Conservation (phyloP, 1,140 invertebrate species). For the Pogonus chalceus region DNA sequence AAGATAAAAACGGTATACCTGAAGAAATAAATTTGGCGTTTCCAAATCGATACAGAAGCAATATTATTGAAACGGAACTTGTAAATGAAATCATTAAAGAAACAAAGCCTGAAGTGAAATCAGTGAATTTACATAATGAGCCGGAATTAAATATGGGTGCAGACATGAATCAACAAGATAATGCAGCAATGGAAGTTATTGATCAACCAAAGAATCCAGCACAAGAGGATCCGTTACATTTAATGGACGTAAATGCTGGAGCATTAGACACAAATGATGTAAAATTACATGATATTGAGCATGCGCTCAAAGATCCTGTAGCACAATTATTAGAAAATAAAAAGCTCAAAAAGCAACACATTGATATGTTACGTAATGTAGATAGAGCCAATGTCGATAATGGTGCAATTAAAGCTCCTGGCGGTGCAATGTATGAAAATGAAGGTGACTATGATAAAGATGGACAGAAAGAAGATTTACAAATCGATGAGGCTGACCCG, state of each 20-base stretch:
- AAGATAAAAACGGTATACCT: constrained; percentile 19
- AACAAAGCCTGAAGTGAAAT: constrained; percentile 11
- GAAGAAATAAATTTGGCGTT: constrained; percentile 4
- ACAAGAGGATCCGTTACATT: constrained; percentile 21
- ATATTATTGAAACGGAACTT: constrained; percentile 12
- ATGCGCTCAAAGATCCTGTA: constrained; percentile 15
- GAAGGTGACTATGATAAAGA: constrained; percentile 20
- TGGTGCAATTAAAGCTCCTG: constrained; percentile 14
- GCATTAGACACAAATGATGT: constrained; percentile 21
- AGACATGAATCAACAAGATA: constrained; percentile 7
- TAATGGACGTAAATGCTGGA: constrained; percentile 21
- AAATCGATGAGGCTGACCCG: constrained; percentile 15
- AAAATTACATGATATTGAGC: constrained; percentile 16
- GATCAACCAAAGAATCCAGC: constrained; percentile 11
- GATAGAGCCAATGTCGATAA: constrained; percentile 7
- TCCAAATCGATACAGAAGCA: constrained; percentile 19
- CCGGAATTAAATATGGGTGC: constrained; percentile 17
- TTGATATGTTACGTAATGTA: constrained; percentile 12
- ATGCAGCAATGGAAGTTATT: constrained; percentile 10
- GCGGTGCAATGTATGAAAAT: constrained; percentile 22
- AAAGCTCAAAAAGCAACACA: constrained; percentile 16
- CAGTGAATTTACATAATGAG: constrained; percentile 1
- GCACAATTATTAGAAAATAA: constrained; percentile 2
- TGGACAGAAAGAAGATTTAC: constrained; percentile 8
- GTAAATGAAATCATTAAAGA: constrained; percentile 11